Base-by-base conservation (phyloP, 2,888 invertebrate genomes). In the Lycaena phlaeas region DNA sequence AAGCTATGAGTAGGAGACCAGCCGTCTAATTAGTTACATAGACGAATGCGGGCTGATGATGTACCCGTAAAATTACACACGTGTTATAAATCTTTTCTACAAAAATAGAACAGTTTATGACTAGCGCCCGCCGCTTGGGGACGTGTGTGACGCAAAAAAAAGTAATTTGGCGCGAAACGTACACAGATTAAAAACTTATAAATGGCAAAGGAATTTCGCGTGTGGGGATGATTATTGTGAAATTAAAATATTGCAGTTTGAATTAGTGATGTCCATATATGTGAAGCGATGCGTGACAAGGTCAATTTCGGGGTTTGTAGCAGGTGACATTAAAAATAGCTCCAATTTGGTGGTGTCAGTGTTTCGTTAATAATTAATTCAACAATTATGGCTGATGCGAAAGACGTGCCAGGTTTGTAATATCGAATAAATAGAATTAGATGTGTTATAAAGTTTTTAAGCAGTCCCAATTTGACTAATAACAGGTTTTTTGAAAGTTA, bases 31-130 rank as follows among this genome's bases (percentile, higher is more conserved):
- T n/a, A n/a, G n/a, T n/a, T n/a, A n/a, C n/a, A n/a, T n/a, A n/a
- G n/a, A n/a, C n/a, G n/a, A n/a, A n/a, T n/a, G n/a, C n/a, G n/a
- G n/a, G 28, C 5, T 14, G 28, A 38, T 27, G 27, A 44, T 39
- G 42, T 26, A n/a, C n/a, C 51, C 45, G 56, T 56, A 49, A 58
- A 60, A 62, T 60, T 57, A 64, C 59, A 64, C 59, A 50, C 57
- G 53, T 53, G 56, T 53, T 59, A 59, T 56, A 53, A 64, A 60
- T 61, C 55, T 68, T 68, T 68, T 64, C 56, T 59, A 59, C 64
- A 58, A 64, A 78, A 77, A 78, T 79, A 79, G 77, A 75, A 61
- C 69, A 81, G 79, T 78, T 59, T 64, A 66, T 59, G 63, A 60
- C 59, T 59, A 62, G 57, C 65, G 51, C 56, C 53, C 61, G 61